Evolutionary conservation across 1,140 invertebrate genomes (phyloP), one percentile per base, ranked within the genome.

Genomic region (Eupeodes corollae): DNA sequence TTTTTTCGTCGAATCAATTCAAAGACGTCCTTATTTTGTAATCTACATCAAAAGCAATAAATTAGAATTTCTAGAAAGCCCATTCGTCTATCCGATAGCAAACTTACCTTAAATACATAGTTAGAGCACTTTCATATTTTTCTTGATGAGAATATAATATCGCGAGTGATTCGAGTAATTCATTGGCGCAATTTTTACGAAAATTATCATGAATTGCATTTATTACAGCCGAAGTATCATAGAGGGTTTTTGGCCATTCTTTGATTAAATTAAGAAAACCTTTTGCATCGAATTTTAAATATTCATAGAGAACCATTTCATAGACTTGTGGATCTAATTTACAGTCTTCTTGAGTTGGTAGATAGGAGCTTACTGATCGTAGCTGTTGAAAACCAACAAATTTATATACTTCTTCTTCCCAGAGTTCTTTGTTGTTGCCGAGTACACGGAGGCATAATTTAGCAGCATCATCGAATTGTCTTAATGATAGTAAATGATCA

Each of bases 231-330:
- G 78, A 79, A 15, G 89, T 84, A 61, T 89, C 88, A 64, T 98
- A 99, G 5, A 98, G 68, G 35, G 77, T 73, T 6, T 82, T 79
- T 51, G 77, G 74, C 93, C 93, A 98, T 60, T 92, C 82, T 64
- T 88, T 83, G 0, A 98, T 79, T 32, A 96, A 68, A 56, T 86
- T 78, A 2, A 94, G 70, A 69, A 96, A 95, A n/a, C 86, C 87
- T 13, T 47, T 48, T 3, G 83, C 77, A 71, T 97, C 88, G 39
- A 83, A 78, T 66, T 91, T 86, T 1, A 99, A 70, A 68, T 90
- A 97, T 63, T 98, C 92, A 57, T 87, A 90, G 3, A 99, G 73
- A 31, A 99, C 89, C 78, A 92, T 86, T 72, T 98, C 94, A 70
- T 99, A 99, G 49, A 94, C 84, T 34, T 88, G 79, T 1, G 87